Evolutionary conservation across 2,797 vertebrate species (phyloP), one percentile per base, ranked within the genome.

Genomic region (Ctenopoma kingsleyae): DNA sequence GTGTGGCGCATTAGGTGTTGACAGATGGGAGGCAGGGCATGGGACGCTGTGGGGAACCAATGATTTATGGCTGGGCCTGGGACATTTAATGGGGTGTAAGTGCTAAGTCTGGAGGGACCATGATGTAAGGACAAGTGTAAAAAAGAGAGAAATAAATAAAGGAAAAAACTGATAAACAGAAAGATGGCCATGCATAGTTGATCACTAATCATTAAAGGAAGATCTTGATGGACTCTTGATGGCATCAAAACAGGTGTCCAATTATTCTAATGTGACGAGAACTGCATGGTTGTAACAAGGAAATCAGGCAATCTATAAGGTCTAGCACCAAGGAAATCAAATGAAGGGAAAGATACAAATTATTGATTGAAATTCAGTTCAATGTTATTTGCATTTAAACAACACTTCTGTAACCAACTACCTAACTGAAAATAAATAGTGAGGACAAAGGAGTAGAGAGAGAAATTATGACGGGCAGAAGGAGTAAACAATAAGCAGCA

Each of bases 21-120:
- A 93, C 92, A 93, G 92, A 93, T 93, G 92, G 93, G 86, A 89
- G 77, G 76, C 89, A 87, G 80, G 72, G 81, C 71, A 69, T n/a
- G 68, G 69, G 80, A 89, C 44, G 67, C 88, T 72, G 76, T 78
- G 68, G 87, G 89, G 83, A 87, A 83, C 76, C 74, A 67, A 70
- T 93, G 94, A 95, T 94, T 90, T 93, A 94, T 94, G 60, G 73
- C 71, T 70, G 46, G 62, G 75, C 77, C 48, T 78, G 71, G 75
- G 85, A 83, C 80, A 85, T 89, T 92, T 92, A 92, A 92, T 77
- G 38, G 83, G 82, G 74, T 78, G 67, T 75, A 87, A 91, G 84
- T 84, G 86, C 87, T 71, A 71, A 88, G 80, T 90, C 85, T 92
- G 76, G 67, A 85, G 78, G 76, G 87, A 83, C 71, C 16, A 46